Evolutionary conservation across 1,140 invertebrate species (phyloP).

Genomic region (Pseudomyrmex sp.): DNA sequence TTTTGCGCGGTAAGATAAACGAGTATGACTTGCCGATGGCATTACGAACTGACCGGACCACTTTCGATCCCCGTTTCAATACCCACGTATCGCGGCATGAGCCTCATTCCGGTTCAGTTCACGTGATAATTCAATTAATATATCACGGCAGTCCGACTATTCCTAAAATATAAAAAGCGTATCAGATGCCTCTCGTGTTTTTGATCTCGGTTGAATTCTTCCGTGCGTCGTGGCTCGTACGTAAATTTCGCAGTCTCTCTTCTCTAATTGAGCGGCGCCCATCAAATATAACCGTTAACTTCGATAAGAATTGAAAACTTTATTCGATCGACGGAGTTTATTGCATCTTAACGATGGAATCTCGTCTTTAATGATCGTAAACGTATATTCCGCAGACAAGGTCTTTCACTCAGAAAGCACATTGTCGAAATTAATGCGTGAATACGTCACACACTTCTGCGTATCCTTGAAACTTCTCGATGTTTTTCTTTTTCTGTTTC

Average conservation of each 20-base stretch:
- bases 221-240: not conserved
- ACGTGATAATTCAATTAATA: conserved; percentile 34
- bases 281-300: conserved; percentile 37
- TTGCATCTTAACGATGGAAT: conserved; percentile 36
- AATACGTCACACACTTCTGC: not conserved
- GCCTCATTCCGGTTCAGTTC: not conserved
- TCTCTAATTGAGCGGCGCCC: conserved; percentile 5
- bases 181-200: not conserved
- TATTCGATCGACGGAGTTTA: conserved; percentile 15
- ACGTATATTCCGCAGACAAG: conserved; percentile 22
- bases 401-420: conserved; percentile 36
- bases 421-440: conserved; percentile 12
- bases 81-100: not conserved
- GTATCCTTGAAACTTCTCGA: conserved; percentile 1
- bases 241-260: conserved; percentile 27
- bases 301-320: conserved; percentile 31
- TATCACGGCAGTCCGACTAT: not conserved
- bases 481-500: not conserved
- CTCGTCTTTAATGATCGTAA: conserved; percentile 40
- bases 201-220: conserved; percentile 24
- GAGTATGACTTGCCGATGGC: conserved; percentile 2
- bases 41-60: conserved; percentile 21
- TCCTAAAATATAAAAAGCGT: not conserved
- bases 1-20: conserved; percentile 32
- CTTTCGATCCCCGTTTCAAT: conserved; percentile 20